phyloP scores from a whole-genome alignment of 2,888 invertebrate species.

The Lepidocyrtinus sp. region DNA sequence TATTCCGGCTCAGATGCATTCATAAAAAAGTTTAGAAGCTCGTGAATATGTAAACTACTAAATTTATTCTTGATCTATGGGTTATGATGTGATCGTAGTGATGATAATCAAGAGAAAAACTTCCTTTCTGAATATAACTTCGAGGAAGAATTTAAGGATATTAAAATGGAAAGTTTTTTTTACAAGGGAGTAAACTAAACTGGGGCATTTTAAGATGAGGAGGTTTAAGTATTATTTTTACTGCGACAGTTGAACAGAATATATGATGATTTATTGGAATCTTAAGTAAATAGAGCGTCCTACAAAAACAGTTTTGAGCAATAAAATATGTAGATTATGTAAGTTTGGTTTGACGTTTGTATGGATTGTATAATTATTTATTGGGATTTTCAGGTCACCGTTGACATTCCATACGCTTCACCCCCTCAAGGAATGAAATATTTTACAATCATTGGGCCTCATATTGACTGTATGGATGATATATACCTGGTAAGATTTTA shows the following conservation, averaged over 20 bases:
- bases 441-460: slow-evolving; percentile 84
- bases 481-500: slow-evolving; percentile 79
- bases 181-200: not conserved
- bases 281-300: too few species aligned
- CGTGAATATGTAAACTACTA: not conserved
- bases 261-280: too few species aligned
- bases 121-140: not conserved
- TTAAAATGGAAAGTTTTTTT: not conserved
- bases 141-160: not conserved
- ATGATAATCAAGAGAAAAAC: slow-evolving; percentile 5
- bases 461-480: slow-evolving; percentile 86
- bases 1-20: not conserved
- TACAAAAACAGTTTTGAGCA: too few species aligned
- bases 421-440: slow-evolving; percentile 86
- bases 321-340: too few species aligned
- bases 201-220: too few species aligned
- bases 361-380: too few species aligned
- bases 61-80: not conserved
- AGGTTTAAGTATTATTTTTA: too few species aligned
- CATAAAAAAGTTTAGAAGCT: not conserved
- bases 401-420: slow-evolving; percentile 84
- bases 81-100: slow-evolving; percentile 3
- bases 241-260: too few species aligned
- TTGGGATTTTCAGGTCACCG: slow-evolving; percentile 76
- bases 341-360: too few species aligned